Conservation (phyloP, 2,888 invertebrate species). For the Nomada hirtipes region DNA sequence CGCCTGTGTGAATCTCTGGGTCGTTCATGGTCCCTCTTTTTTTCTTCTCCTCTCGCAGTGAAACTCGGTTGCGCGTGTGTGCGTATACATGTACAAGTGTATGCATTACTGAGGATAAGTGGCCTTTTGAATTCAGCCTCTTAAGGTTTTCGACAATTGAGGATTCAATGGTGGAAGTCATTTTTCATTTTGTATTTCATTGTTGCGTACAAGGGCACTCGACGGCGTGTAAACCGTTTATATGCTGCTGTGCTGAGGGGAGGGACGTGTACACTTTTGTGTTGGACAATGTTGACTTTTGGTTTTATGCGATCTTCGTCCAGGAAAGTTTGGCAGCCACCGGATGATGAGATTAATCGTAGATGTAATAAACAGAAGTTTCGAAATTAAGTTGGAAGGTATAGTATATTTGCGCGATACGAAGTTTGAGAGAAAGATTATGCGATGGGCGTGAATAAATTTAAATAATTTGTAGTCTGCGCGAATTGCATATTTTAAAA, state of each 20-base stretch:
- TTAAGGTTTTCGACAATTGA: background rate
- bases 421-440: background rate
- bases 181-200: background rate
- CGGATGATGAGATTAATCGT: background rate
- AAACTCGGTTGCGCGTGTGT: background rate
- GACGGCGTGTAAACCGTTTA: no score
- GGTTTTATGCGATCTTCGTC: background rate
- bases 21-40: background rate
- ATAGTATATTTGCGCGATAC: slow-evolving; percentile 1
- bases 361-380: background rate
- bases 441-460: slow-evolving; percentile 2
- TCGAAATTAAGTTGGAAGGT: slow-evolving; percentile 6
- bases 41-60: background rate
- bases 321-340: background rate
- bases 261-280: no score
- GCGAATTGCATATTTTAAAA: slow-evolving; percentile 1
- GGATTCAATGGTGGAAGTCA: background rate
- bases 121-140: background rate
- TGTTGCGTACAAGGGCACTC: no score
- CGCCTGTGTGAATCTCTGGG: slow-evolving; percentile 11
- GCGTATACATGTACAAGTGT: no score
- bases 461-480: background rate
- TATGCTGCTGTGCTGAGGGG: no score
- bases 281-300: background rate
- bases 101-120: background rate